These are phyloP conservation scores for Hippopotamyrus pictus DNA, from an alignment of 2,797 vertebrate species.

Conservation along the genomic window DNA sequence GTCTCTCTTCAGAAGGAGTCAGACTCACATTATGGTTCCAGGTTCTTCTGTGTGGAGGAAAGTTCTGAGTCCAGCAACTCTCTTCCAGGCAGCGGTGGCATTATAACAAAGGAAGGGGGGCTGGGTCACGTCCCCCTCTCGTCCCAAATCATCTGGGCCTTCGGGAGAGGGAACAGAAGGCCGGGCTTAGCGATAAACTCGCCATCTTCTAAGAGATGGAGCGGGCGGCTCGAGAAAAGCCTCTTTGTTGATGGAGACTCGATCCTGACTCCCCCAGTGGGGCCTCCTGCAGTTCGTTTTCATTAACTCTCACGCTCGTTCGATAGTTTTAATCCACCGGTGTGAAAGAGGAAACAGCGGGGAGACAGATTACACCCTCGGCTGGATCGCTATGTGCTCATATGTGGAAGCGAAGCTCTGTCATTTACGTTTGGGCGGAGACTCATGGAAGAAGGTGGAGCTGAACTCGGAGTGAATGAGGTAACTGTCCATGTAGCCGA, in stretches of 20 bases:
- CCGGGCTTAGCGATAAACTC: neutral
- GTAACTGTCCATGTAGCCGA: neutral
- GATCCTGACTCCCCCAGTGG: neutral
- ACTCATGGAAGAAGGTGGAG: neutral
- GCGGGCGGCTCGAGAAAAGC: neutral
- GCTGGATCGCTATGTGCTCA: neutral
- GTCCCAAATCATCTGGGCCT: neutral
- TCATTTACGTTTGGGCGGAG: neutral
- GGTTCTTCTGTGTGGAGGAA: neutral
- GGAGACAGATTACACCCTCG: neutral
- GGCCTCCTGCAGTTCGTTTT: neutral
- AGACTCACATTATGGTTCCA: neutral
- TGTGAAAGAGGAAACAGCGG: constrained; percentile 6
- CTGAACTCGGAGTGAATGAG: neutral
- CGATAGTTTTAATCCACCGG: neutral
- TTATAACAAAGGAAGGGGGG: neutral
- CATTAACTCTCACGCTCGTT: neutral
- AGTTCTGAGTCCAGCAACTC: neutral
- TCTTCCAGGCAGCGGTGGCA: neutral
- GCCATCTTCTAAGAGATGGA: neutral
- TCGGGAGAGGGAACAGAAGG: neutral
- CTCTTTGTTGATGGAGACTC: neutral
- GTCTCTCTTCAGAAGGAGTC: neutral
- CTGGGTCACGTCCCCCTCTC: neutral
- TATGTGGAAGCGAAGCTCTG: neutral